phyloP scores from a whole-genome alignment of 35 echinoderm and acorn worm species.

The Lytechinus pictus region DNA sequence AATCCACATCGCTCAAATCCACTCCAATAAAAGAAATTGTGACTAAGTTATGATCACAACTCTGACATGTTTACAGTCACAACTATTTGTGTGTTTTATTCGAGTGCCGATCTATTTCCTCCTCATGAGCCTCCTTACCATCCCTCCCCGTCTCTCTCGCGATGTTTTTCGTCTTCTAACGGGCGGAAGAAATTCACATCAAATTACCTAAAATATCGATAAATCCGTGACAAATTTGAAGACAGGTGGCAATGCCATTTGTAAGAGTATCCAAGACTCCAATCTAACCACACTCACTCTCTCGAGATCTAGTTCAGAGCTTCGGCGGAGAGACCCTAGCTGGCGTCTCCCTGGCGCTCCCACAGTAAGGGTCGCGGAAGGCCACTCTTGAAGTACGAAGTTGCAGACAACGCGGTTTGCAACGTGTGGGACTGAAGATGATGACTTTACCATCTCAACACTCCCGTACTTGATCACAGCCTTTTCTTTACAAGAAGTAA shows the following conservation, averaged over 20 bases:
- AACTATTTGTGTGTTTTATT: slow-evolving; percentile 24
- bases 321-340: neutral
- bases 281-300: neutral
- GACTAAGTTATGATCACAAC: slow-evolving; percentile 29
- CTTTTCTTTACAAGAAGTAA: neutral
- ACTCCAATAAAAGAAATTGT: slow-evolving; percentile 22
- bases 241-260: slow-evolving; percentile 46
- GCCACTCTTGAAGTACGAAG: slow-evolving; percentile 26
- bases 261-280: slow-evolving; percentile 41
- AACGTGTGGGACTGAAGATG: slow-evolving; percentile 45
- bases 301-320: slow-evolving; percentile 39
- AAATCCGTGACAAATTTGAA: slow-evolving; percentile 50
- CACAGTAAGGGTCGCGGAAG: slow-evolving; percentile 27
- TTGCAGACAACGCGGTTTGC: slow-evolving; percentile 45
- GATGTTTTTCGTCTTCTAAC: slow-evolving; percentile 11
- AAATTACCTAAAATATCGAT: slow-evolving; percentile 49
- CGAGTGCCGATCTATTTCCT: neutral
- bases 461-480: neutral
- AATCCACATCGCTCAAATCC: slow-evolving; percentile 7
- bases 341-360: slow-evolving; percentile 1
- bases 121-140: neutral
- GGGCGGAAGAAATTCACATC: slow-evolving; percentile 41
- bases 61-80: slow-evolving; percentile 45
- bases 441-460: slow-evolving; percentile 38
- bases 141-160: neutral